A percentile compares a stretch with the other conserved stretches of the same genome.
Evolutionary conservation across 2,888 invertebrate species (phyloP).

Genomic region (Tubulanus polymorphus): DNA sequence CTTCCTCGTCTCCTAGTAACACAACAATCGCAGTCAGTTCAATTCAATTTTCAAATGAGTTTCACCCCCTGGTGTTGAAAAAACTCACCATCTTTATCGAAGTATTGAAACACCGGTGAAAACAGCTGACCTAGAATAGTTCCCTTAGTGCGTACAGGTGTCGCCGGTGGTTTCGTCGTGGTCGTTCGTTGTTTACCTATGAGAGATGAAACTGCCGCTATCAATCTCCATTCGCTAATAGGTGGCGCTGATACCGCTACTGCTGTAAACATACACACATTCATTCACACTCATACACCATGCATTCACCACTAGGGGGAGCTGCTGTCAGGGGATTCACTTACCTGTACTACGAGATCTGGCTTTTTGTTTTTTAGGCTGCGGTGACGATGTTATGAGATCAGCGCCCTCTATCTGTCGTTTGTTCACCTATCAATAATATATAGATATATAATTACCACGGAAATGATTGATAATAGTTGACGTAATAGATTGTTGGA

Average conservation of each 20-base stretch:
- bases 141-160: conserved; percentile 2
- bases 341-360: conserved; percentile 1
- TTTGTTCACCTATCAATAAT: too few species aligned
- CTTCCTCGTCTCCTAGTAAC: not conserved
- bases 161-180: conserved; percentile 26
- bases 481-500: too few species aligned
- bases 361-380: not conserved
- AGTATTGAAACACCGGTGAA: conserved; percentile 39
- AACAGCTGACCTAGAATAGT: conserved; percentile 38
- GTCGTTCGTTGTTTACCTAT: conserved; percentile 24
- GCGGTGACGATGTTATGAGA: conserved; percentile 3
- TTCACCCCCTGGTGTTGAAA: not conserved
- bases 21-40: not conserved
- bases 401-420: not conserved
- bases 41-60: not conserved
- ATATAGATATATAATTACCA: too few species aligned
- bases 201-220: too few species aligned
- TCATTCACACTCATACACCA: too few species aligned
- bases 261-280: too few species aligned
- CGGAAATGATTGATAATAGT: too few species aligned
- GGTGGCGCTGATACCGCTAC: too few species aligned
- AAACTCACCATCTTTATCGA: conserved; percentile 17
- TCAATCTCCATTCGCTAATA: not conserved
- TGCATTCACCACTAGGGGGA: too few species aligned
- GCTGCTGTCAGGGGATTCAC: too few species aligned